Conservation (phyloP, 2,113 vertebrate genomes). For the Sorex araneus region DNA sequence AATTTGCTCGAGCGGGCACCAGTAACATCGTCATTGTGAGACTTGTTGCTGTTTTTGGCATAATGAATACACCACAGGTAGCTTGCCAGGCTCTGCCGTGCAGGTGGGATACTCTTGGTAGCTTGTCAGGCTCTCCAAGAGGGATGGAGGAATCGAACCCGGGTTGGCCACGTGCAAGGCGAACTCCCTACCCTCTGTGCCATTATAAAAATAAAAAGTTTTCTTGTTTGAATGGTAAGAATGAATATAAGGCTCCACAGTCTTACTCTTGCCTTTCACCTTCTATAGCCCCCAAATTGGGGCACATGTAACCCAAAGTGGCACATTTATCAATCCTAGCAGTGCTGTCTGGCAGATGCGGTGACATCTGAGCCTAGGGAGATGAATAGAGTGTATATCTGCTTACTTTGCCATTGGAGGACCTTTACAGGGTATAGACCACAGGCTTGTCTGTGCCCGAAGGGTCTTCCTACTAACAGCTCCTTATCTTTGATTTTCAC, state of each 20-base stretch:
- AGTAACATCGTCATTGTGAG: too few species aligned
- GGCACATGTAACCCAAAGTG: background rate
- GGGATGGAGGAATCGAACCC: too few species aligned
- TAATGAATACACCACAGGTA: too few species aligned
- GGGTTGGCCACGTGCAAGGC: too few species aligned
- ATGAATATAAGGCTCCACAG: background rate
- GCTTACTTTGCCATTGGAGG: background rate
- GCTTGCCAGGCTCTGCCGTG: too few species aligned
- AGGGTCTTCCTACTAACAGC: background rate
- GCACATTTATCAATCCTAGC: accelerated
- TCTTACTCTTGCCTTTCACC: background rate
- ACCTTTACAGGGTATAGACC: accelerated
- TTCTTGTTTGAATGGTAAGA: background rate
- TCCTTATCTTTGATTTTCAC: accelerated
- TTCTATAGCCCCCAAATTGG: accelerated
- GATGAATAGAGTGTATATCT: too few species aligned
- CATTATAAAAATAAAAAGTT: background rate
- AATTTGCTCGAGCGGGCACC: too few species aligned
- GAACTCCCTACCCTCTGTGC: too few species aligned
- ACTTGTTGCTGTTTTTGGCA: too few species aligned
- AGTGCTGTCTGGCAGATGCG: background rate
- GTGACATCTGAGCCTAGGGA: background rate
- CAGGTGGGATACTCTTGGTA: too few species aligned
- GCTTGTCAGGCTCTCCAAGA: too few species aligned
- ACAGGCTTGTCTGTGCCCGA: accelerated